phyloP scores from a whole-genome alignment of 1,140 invertebrate genomes.

The Drosophila navojoa region DNA sequence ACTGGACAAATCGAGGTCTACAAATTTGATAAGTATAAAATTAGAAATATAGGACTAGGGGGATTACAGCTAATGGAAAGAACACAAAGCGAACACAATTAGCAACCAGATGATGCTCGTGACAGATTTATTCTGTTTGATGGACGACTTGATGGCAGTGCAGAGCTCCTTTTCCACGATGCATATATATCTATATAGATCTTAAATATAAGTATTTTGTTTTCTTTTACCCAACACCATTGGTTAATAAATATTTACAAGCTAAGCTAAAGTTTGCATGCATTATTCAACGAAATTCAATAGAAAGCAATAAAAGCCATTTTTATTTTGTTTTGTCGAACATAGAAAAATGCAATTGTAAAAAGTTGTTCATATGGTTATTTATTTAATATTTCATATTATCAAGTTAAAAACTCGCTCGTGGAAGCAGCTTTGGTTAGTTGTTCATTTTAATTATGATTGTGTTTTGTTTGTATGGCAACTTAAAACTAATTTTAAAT shows the following conservation, averaged over 20 bases:
- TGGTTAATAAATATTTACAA: constrained; percentile 37
- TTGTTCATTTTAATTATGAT: constrained; percentile 6
- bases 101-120: constrained; percentile 1
- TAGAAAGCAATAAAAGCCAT: constrained; percentile 12
- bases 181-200: constrained; percentile 5
- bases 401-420: constrained; percentile 24
- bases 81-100: constrained; percentile 21
- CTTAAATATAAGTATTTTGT: constrained; percentile 4
- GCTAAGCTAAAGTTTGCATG: constrained; percentile 34
- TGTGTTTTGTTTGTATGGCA: constrained; percentile 9
- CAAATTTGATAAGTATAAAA: constrained; percentile 32
- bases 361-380: constrained; percentile 39
- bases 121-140: background rate
- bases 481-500: constrained; percentile 41
- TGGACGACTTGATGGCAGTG: constrained; percentile 8
- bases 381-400: constrained; percentile 40
- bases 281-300: constrained; percentile 6
- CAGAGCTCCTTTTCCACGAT: background rate
- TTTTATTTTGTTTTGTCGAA: background rate
- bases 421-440: constrained; percentile 37
- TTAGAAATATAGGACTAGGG: background rate
- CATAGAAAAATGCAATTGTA: constrained; percentile 44
- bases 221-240: constrained; percentile 7
- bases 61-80: background rate
- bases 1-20: constrained; percentile 46